Evolutionary conservation across 2,888 invertebrate species (phyloP), one percentile per base, ranked within the genome.

Genomic region (Drosophila longiperda): DNA sequence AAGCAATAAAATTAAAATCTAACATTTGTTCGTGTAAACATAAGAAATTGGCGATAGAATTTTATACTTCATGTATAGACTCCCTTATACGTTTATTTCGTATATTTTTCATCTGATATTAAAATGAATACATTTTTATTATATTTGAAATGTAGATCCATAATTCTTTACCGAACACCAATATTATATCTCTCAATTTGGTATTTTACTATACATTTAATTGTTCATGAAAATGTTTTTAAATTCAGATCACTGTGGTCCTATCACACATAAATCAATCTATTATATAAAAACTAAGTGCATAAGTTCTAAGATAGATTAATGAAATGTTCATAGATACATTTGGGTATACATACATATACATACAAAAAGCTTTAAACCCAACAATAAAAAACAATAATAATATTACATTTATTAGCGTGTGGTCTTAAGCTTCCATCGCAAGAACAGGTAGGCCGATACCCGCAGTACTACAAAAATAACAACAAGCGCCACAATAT

Each of bases 401-500:
- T 15, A 38, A 20, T 36, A 58, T 50, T 53, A 42, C n/a, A 49
- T 89, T 94, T 40, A 15, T 73, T 96, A 97, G 94, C 96, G 95
- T 66, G 96, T 95, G 70, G 96, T 95, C 92, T 96, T 96, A 67
- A 97, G 95, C 91, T 98, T 98, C 97, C 97, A 97, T 81, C 97
- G 95, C 49, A 98, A 94, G 94, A 98, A 97, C 66, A 97, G 93
- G 94, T 96, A 98, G 11, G 97, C 97, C 7, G 97, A 95, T 78
- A 97, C 94, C 92, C 97, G 95, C 15, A 97, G 94, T 6, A 97
- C 94, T 57, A 97, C 93, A 93, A 97, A 97, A 82, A 97, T 97
- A 63, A 95, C 94, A 75, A 97, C 93, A 9, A 98, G 94, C 1
- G 97, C 97, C 15, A 96, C 94, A 88, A 97, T 96, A 92, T 97